Evolutionary conservation across 2,797 vertebrate species (phyloP), one percentile per base, ranked within the genome.

Genomic region (Carcharodon carcharias): DNA sequence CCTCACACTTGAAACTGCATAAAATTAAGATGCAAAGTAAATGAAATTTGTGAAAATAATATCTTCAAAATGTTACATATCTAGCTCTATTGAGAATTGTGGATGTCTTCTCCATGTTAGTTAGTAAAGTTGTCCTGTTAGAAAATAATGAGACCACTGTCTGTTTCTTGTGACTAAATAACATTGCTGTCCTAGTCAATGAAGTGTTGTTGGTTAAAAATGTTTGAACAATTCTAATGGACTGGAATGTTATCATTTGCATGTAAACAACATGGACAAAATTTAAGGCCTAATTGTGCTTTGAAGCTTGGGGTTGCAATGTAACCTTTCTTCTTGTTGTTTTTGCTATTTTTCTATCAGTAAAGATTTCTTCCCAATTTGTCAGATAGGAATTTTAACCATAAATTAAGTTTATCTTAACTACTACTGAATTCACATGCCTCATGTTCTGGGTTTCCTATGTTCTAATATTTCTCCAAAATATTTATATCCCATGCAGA

Each of bases 1-100:
- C 28, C 56, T 31, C 28, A 6, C 12, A 35, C 56, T 18, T 91
- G 88, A 91, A 61, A 54, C 28, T n/a, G 31, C 88, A 61, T 91
- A 91, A 91, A 91, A 91, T 91, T 91, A 91, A 61, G 56, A 61
- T 91, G 56, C 12, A 61, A 63, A 91, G 88, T 61, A 58, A 91
- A 18, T 31, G 14, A 35, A 61, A 91, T 31, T 91, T 61, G 1
- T 91, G 88, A 35, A 91, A 61, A 35, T 91, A 61, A 91, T 35
- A 56, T n/a, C 56, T 31, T 91, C 56, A 91, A n/a, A 61, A 61
- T 28, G 1, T 91, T 91, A 61, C 56, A 16, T 58, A 91, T 91
- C 31, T 35, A 11, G 1, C 88, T 31, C 40, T 28, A 88, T 88
- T 88, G 88, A 91, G 56, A n/a, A 58, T 91, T 61, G 26, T 91